Conservation (phyloP, 2,797 vertebrate species). For the Pogoniulus pusillus region DNA sequence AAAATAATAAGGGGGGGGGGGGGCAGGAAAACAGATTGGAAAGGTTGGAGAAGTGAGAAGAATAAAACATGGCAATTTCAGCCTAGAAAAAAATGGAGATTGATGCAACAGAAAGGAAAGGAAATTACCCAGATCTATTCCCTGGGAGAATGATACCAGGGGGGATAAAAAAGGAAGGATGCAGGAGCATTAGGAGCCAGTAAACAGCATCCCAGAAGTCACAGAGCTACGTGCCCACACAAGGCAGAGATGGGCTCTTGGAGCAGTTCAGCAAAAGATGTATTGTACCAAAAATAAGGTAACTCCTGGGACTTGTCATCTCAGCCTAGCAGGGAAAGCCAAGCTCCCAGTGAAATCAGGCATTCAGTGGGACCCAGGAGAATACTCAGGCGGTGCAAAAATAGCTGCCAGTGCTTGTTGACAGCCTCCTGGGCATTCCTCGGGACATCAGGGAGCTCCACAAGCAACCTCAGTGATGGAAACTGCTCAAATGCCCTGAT, state of each 20-base stretch:
- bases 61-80: background rate
- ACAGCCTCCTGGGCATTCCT: background rate
- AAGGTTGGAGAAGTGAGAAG: background rate
- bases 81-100: background rate
- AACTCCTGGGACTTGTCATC: background rate
- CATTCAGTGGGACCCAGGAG: background rate
- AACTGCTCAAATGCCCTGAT: background rate
- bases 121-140: background rate
- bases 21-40: background rate
- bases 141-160: background rate
- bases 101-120: background rate
- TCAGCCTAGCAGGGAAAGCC: slow-evolving; percentile 20
- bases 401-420: background rate
- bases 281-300: background rate
- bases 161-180: background rate
- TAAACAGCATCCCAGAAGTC: background rate
- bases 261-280: background rate
- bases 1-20: background rate
- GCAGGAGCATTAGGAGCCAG: background rate
- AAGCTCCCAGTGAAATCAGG: background rate
- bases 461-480: background rate
- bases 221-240: background rate
- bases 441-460: background rate
- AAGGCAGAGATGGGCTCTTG: background rate
- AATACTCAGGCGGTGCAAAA: background rate